Base-by-base conservation (phyloP, 2,888 invertebrate genomes). In the Drosophila nr. fundita region DNA sequence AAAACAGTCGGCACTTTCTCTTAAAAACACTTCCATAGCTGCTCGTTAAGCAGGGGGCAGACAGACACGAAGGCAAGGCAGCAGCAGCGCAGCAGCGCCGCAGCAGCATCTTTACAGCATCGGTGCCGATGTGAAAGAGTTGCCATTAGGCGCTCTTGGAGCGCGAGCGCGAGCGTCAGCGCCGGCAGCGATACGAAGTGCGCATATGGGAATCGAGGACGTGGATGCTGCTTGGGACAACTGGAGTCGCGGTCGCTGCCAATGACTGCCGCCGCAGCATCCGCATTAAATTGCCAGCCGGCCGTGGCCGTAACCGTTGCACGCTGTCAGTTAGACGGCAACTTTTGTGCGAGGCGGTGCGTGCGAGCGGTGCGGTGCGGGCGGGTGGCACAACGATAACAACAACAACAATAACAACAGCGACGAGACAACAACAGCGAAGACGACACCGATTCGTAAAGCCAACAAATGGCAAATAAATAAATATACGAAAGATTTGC, bases 271-370 rank as follows among this genome's bases (percentile, higher is more conserved):
- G 68, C 67, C 21, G 55, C 38, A 57, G 60, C 64, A 63, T 58
- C 70, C 50, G 57, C 32, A 38, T 49, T n/a, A 38, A 64, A 69
- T 55, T 65, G 60, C 38, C 65, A 69, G 77, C 68, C 67, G 71
- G 66, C 69, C 45, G 67, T 64, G 68, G 62, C 63, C 60, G 49
- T 53, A 68, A 61, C 42, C 61, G 68, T 50, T 73, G 76, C 49
- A 15, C 55, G 62, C 49, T 49, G 71, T 80, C 86, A 85, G 84
- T 85, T 82, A 79, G 71, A 83, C 84, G 87, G 73, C 86, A 84
- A 77, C 84, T 76, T 73, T 71, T 76, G 87, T 82, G 80, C 54
- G 71, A 68, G 45, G 69, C 71, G 74, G 85, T 78, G 81, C 68
- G 70, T 82, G 76, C 52, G 53, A 67, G 55, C 62, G 76, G 24